Evolutionary conservation across 2,113 vertebrate species (phyloP).

Genomic region (Eubucco bourcierii): DNA sequence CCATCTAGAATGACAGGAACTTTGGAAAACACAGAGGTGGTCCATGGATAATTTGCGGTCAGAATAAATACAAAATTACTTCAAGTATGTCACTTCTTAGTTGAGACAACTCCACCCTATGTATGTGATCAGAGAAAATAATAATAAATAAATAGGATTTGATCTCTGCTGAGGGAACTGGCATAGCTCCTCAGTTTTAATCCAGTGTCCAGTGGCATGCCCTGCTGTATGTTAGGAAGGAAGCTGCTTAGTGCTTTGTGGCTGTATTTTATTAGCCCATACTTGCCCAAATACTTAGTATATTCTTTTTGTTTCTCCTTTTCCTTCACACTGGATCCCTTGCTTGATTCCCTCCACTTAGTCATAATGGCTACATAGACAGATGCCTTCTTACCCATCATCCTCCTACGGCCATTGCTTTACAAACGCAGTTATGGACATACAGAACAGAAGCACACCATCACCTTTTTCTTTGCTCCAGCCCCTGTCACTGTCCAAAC

Average conservation of each 20-base stretch:
- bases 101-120: neutral
- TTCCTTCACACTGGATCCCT: neutral
- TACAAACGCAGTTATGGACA: neutral
- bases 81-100: neutral
- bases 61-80: neutral
- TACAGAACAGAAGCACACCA: neutral
- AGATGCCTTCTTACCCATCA: fast-evolving
- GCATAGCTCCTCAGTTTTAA: neutral
- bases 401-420: neutral
- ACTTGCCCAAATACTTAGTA: neutral
- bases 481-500: neutral
- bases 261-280: neutral
- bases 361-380: neutral
- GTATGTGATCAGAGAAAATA: neutral
- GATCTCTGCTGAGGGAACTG: neutral
- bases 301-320: neutral
- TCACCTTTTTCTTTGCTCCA: neutral
- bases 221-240: neutral
- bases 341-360: neutral
- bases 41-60: neutral
- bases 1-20: neutral
- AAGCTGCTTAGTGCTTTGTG: neutral
- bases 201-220: neutral
- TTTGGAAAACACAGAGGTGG: neutral
- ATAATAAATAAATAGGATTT: neutral